These are phyloP conservation scores for Andrena haemorrhoa DNA, from an alignment of 2,888 invertebrate genomes.

Conservation along the genomic window DNA sequence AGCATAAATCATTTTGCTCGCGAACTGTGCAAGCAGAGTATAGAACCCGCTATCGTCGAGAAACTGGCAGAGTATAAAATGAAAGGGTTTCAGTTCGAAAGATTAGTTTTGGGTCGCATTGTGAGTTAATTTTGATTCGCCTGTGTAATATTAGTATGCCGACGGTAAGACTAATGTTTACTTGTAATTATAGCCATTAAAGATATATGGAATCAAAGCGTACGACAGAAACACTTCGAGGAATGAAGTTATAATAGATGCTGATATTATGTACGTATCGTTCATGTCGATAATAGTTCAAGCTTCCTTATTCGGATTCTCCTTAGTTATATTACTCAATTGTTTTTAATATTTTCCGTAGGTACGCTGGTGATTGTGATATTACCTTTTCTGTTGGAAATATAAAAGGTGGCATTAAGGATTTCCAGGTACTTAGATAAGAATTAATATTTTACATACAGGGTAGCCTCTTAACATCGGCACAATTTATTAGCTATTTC, in stretches of 20 bases:
- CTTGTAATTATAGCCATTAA: constrained; percentile 90
- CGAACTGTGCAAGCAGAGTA: constrained; percentile 92
- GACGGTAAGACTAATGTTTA: constrained; percentile 10
- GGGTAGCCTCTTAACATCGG: background rate
- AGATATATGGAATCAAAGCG: constrained; percentile 98
- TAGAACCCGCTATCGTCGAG: constrained; percentile 94
- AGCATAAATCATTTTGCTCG: constrained; percentile 96
- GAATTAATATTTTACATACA: background rate
- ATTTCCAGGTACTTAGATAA: constrained; percentile 89
- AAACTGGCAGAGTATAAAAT: constrained; percentile 94
- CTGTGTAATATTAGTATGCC: background rate
- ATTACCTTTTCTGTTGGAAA: constrained; percentile 95
- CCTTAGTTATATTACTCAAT: background rate
- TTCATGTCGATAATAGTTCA: constrained; percentile 13
- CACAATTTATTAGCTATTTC: background rate
- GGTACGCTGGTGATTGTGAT: constrained; percentile 98
- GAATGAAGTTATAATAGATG: constrained; percentile 98
- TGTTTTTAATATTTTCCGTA: constrained; percentile 83
- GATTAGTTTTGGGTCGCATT: constrained; percentile 97
- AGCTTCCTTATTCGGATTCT: background rate
- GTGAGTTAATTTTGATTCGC: constrained; percentile 86
- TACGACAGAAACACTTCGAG: constrained; percentile 97
- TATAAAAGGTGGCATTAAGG: constrained; percentile 93
- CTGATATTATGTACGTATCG: constrained; percentile 94
- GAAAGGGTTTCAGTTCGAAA: constrained; percentile 96